Evolutionary conservation across 2,113 vertebrate genomes (phyloP).

Genomic region (Polypterus senegalus): DNA sequence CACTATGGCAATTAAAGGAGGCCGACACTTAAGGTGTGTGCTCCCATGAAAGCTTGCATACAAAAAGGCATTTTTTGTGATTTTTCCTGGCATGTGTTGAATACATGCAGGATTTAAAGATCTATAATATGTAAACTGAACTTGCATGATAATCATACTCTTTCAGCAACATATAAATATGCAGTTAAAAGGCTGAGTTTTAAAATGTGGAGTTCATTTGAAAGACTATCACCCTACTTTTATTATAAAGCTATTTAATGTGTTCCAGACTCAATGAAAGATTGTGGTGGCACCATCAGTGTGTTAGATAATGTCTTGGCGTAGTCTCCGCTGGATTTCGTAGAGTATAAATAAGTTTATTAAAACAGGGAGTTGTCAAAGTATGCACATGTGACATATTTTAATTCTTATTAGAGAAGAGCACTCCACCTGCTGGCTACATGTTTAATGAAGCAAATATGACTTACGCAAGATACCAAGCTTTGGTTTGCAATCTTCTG

Average conservation of each 20-base stretch:
- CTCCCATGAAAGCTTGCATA: too few species aligned
- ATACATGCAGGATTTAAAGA: too few species aligned
- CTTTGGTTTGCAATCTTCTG: too few species aligned
- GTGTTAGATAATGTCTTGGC: conserved; percentile 57
- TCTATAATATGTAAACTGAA: too few species aligned
- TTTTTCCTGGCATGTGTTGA: too few species aligned
- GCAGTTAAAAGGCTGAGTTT: conserved; percentile 30
- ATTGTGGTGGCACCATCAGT: conserved; percentile 22
- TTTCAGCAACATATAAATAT: conserved; percentile 21
- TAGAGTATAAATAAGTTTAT: conserved; percentile 49
- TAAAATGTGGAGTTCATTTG: conserved; percentile 35
- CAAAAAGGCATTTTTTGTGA: too few species aligned
- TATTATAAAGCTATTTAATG: conserved; percentile 48
- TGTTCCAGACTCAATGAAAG: conserved; percentile 55
- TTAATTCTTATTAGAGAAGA: conserved; percentile 21
- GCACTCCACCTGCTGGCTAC: conserved; percentile 29
- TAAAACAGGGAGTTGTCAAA: conserved; percentile 20
- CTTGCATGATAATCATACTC: too few species aligned
- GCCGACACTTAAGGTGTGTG: too few species aligned
- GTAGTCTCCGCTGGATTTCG: conserved; percentile 32
- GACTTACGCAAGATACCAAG: too few species aligned
- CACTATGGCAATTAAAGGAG: too few species aligned
- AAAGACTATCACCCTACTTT: conserved; percentile 41
- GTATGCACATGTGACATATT: conserved; percentile 12
- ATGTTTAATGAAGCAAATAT: conserved; percentile 9